phyloP scores from a whole-genome alignment of 1,140 invertebrate genomes.

The Acyrthosiphon pisum region DNA sequence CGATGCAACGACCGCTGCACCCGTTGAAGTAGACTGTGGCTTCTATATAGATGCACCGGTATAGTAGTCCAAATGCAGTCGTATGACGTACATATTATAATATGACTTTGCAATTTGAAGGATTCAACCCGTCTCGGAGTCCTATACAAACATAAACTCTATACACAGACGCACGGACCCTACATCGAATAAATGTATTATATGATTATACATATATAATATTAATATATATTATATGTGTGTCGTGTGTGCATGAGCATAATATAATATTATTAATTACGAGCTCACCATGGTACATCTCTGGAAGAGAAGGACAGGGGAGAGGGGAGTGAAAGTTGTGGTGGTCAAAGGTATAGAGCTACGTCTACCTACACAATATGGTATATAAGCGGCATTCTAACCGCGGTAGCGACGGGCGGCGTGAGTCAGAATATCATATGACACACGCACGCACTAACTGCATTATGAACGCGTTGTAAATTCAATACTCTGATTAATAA shows the following conservation, averaged over 20 bases:
- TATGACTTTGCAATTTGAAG: neutral
- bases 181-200: neutral
- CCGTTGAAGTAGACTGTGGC: neutral
- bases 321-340: neutral
- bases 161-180: neutral
- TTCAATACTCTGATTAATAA: constrained; percentile 53
- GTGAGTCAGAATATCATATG: neutral
- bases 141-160: neutral
- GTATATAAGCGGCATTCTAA: neutral
- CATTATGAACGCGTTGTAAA: constrained; percentile 33
- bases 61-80: neutral
- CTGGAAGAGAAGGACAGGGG: neutral
- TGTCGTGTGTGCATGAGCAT: too few species aligned
- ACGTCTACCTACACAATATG: neutral
- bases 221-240: too few species aligned
- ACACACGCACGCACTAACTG: constrained; percentile 13
- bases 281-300: neutral
- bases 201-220: neutral
- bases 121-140: neutral
- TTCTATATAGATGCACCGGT: neutral
- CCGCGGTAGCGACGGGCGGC: neutral
- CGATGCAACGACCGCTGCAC: neutral
- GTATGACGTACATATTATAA: neutral
- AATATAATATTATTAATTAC: constrained; percentile 24
- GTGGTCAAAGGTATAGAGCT: neutral